Evolutionary conservation across 2,888 invertebrate genomes (phyloP).

Genomic region (Ophion obscuratus): DNA sequence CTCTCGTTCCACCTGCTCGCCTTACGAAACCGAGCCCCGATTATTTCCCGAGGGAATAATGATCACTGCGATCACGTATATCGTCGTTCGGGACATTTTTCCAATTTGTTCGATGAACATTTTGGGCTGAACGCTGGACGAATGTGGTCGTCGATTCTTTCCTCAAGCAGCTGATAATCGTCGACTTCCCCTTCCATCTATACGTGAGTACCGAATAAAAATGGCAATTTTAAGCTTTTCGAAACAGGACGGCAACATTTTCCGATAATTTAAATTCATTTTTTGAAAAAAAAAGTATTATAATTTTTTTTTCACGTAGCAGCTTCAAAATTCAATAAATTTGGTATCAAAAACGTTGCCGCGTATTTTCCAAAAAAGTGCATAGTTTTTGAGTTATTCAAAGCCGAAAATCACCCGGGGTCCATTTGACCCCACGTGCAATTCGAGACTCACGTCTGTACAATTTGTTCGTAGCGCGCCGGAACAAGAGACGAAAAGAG

Average conservation of each 20-base stretch:
- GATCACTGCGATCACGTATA: conserved; percentile 21
- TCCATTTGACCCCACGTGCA: background rate
- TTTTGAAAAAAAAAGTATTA: background rate
- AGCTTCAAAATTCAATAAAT: background rate
- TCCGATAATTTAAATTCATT: background rate
- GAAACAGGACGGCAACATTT: background rate
- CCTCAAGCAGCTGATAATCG: conserved; percentile 36
- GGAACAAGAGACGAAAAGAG: background rate
- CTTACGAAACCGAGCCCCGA: background rate
- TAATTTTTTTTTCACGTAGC: background rate
- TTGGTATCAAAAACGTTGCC: background rate
- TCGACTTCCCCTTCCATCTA: conserved; percentile 1
- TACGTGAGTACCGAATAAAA: conserved; percentile 27
- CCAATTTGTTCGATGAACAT: background rate
- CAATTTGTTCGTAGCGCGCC: conserved; percentile 40
- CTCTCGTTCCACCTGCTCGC: background rate
- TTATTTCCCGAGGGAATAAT: conserved; percentile 38
- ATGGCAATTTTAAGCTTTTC: background rate
- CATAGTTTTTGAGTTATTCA: background rate
- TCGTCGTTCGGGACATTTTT: conserved; percentile 15
- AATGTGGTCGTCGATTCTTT: conserved; percentile 23
- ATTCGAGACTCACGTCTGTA: background rate
- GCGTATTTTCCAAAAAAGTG: background rate
- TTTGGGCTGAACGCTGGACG: background rate
- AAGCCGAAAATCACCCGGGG: background rate